phyloP scores from a whole-genome alignment of 2,797 vertebrate species.

The Falco concolor region DNA sequence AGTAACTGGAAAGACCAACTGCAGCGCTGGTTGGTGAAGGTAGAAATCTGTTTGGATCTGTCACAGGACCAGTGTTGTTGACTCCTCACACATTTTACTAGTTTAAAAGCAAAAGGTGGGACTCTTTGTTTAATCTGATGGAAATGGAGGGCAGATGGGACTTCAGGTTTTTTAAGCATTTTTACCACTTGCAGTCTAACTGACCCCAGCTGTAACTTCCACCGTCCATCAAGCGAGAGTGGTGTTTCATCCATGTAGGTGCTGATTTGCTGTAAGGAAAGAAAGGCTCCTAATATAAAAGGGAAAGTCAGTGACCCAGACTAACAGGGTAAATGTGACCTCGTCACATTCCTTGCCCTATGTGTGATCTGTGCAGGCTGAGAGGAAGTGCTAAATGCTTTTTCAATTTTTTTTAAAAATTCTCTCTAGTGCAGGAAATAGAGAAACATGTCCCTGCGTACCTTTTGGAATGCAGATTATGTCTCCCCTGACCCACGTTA shows the following conservation, averaged over 20 bases:
- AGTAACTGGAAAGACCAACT: background rate
- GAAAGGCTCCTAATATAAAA: background rate
- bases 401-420: background rate
- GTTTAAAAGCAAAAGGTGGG: background rate
- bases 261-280: background rate
- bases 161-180: background rate
- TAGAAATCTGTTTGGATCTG: background rate
- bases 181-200: background rate
- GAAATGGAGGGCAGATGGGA: background rate
- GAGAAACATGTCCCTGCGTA: background rate
- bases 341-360: background rate
- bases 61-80: background rate
- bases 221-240: background rate
- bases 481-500: background rate
- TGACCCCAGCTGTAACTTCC: background rate
- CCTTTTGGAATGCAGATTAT: conserved; percentile 6
- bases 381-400: background rate
- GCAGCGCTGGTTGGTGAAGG: background rate
- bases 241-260: background rate
- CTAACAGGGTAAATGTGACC: background rate
- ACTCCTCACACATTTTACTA: background rate
- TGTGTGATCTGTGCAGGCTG: background rate
- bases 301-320: background rate
- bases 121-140: background rate
- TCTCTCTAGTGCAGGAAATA: background rate